These are phyloP conservation scores for Bubo bubo DNA, from an alignment of 2,113 vertebrate species.

Conservation along the genomic window DNA sequence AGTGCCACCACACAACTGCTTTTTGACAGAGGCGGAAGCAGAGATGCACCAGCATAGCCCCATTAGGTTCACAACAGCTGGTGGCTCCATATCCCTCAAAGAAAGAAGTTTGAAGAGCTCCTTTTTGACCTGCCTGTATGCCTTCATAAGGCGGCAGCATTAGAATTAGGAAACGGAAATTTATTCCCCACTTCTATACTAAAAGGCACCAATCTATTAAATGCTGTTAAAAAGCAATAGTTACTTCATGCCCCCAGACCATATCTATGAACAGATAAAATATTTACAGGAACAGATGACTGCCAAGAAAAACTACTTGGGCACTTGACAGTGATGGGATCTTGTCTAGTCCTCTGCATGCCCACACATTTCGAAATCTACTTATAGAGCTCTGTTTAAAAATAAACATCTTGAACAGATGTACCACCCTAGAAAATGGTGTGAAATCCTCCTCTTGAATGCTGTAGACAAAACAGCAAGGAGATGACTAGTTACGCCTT, in stretches of 20 bases:
- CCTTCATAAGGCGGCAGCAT: background rate
- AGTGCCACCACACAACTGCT: background rate
- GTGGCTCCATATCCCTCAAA: background rate
- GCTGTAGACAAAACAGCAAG: background rate
- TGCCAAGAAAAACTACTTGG: background rate
- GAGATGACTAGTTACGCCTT: background rate
- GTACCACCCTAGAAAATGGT: background rate
- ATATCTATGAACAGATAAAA: background rate
- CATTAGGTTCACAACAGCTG: background rate
- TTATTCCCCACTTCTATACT: background rate
- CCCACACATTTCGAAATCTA: slow-evolving; percentile 13
- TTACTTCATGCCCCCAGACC: background rate
- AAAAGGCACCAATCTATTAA: background rate
- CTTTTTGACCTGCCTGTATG: background rate
- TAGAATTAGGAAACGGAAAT: background rate
- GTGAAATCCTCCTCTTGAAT: slow-evolving; percentile 7
- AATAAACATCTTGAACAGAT: slow-evolving; percentile 33
- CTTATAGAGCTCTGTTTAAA: slow-evolving; percentile 1
- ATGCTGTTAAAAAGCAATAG: background rate
- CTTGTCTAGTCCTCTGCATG: background rate
- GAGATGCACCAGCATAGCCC: background rate
- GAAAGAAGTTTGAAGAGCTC: background rate
- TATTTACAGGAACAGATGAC: background rate
- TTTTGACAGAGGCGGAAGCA: background rate
- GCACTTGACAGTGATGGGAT: slow-evolving; percentile 11